A percentile compares a stretch with the other conserved stretches of the same genome.
Evolutionary conservation across 2,113 vertebrate species (phyloP).

Genomic region (Corapipo altera): DNA sequence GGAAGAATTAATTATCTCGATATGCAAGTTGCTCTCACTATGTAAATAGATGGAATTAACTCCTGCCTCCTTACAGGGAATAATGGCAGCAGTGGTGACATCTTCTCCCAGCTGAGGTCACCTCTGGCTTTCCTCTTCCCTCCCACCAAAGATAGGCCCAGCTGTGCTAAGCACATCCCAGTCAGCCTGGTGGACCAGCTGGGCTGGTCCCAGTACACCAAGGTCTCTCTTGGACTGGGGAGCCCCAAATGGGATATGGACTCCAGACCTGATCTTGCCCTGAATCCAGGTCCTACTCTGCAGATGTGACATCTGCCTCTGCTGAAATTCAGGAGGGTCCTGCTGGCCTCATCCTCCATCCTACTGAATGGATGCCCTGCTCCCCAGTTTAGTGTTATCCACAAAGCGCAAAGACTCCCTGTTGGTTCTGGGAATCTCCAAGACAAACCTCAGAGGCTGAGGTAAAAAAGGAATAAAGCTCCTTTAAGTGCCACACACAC

Average conservation of each 20-base stretch:
- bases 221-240: neutral
- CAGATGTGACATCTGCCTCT: neutral
- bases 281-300: neutral
- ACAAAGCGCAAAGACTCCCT: neutral
- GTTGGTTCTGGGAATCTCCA: neutral
- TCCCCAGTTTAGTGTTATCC: neutral
- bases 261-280: neutral
- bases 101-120: neutral
- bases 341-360: neutral
- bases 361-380: neutral
- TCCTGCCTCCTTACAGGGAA: neutral
- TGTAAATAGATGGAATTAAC: neutral
- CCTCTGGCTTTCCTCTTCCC: neutral
- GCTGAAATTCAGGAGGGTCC: neutral
- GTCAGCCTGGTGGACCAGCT: neutral
- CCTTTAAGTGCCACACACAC: neutral
- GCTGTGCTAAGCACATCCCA: neutral
- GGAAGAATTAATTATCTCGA: neutral
- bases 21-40: neutral
- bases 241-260: neutral
- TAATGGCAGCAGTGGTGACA: neutral
- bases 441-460: neutral
- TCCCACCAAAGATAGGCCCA: fast-evolving
- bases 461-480: neutral
- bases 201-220: neutral